Percentiles rank a stretch among this genome's conserved stretches.
Conservation (phyloP, 2,113 vertebrate genomes). For the Ranitomeya variabilis region DNA sequence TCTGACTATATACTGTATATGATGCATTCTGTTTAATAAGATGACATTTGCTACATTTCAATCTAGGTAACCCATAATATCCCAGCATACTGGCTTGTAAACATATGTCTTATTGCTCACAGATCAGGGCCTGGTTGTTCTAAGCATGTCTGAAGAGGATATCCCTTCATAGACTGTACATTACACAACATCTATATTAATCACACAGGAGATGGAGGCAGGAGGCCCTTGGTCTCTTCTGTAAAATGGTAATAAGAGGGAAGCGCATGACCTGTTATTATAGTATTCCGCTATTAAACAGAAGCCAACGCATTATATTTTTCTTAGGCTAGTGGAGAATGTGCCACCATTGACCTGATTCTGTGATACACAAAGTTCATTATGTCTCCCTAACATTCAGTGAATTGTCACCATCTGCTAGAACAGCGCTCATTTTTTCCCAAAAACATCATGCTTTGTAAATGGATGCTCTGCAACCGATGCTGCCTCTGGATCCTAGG, state of each 20-base stretch:
- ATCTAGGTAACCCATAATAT: background rate
- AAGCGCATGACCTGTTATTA: background rate
- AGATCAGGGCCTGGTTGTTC: background rate
- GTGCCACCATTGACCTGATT: background rate
- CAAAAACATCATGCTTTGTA: slow-evolving; percentile 14
- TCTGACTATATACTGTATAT: background rate
- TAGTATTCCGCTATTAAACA: slow-evolving; percentile 6
- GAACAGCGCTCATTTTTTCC: background rate
- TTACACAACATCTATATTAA: background rate
- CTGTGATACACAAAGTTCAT: background rate
- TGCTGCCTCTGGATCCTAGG: background rate
- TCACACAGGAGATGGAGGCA: slow-evolving; percentile 33
- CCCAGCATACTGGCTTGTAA: background rate
- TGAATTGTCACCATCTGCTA: slow-evolving; percentile 1
- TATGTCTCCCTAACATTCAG: background rate
- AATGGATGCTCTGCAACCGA: slow-evolving; percentile 1
- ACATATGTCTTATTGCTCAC: slow-evolving; percentile 37
- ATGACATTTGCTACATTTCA: slow-evolving; percentile 31
- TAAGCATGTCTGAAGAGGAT: background rate
- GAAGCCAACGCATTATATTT: background rate
- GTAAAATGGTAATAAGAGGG: background rate
- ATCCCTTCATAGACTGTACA: background rate
- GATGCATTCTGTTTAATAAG: background rate
- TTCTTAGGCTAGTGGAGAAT: background rate
- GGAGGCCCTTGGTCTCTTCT: slow-evolving; percentile 24